Evolutionary conservation across 2,797 vertebrate genomes (phyloP).

Genomic region (Tangara arthus): DNA sequence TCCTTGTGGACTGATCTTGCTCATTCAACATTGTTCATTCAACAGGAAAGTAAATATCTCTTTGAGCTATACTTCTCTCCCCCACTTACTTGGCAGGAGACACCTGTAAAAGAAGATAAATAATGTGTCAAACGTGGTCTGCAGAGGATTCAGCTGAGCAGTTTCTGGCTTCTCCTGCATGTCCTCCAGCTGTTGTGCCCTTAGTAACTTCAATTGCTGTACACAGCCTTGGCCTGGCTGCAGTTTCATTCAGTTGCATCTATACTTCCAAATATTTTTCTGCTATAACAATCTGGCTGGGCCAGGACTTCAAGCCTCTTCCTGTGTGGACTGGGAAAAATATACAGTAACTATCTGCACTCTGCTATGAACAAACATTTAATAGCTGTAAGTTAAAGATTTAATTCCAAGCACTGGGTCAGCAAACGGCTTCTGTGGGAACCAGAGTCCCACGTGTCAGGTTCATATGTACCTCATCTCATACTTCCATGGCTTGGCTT

Average conservation of each 20-base stretch:
- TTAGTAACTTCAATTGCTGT: slow-evolving; percentile 41
- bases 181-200: slow-evolving; percentile 66
- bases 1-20: slow-evolving; percentile 53
- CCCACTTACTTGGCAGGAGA: slow-evolving; percentile 60
- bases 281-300: neutral
- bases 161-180: slow-evolving; percentile 56
- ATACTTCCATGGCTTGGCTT: neutral
- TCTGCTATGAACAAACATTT: neutral
- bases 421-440: neutral
- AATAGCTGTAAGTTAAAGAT: neutral
- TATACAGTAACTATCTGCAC: neutral
- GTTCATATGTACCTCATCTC: neutral
- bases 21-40: slow-evolving; percentile 68
- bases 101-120: slow-evolving; percentile 70
- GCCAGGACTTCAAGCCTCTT: slow-evolving; percentile 2
- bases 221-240: neutral
- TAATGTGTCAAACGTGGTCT: slow-evolving; percentile 69
- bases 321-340: neutral
- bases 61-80: slow-evolving; percentile 47
- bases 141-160: slow-evolving; percentile 60
- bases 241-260: slow-evolving; percentile 43
- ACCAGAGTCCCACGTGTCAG: neutral
- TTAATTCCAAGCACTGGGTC: neutral
- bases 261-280: slow-evolving; percentile 46
- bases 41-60: slow-evolving; percentile 60